Base-by-base conservation (phyloP, 2,113 vertebrate genomes). In the Pygathrix nemaeus region DNA sequence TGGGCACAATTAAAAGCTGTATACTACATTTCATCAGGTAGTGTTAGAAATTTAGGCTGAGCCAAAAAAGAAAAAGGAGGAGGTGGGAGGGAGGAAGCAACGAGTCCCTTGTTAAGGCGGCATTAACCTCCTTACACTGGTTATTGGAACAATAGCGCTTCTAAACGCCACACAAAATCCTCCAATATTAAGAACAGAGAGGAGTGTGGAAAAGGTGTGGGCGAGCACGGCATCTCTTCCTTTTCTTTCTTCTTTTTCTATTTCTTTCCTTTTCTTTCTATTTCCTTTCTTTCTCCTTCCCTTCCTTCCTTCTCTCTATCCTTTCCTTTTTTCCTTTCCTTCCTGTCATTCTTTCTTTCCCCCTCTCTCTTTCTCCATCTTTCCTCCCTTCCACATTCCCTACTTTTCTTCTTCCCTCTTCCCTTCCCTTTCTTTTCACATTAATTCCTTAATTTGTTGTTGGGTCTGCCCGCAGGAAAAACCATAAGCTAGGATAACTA, bases 1-100 rank as follows among this genome's bases (percentile, higher is more conserved):
- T 98, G 99, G 99, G 99, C 99, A 97, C 99, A 99, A 99, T 99
- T 99, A 99, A 99, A 98, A 99, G 98, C 98, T 97, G 98, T 98
- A 98, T 97, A 98, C 98, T 98, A 90, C 98, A 93, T 99, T 99
- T 99, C 98, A 98, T 98, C 97, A 98, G 98, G 98, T 98, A 55
- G 98, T 98, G 98, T 98, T 98, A 98, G 98, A 98, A 99, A 98
- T 98, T 98, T 98, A 97, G 98, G 97, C 98, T 1, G 57, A 98
- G 98, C 98, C 98, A 99, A 98, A 98, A 98, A 94, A 78, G 94
- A 93, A 90, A 96, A 83, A 91, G 66, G 96, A 93, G 66, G 96
- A 85, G 91, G 94, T 85, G 87, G 85, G 86, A 27, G 93, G 86
- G 21, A 70, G 87, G 80, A 27, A 91, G 83, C 85, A 90, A 93